Conservation (phyloP, 2,888 invertebrate genomes). For the Pterostichus niger region DNA sequence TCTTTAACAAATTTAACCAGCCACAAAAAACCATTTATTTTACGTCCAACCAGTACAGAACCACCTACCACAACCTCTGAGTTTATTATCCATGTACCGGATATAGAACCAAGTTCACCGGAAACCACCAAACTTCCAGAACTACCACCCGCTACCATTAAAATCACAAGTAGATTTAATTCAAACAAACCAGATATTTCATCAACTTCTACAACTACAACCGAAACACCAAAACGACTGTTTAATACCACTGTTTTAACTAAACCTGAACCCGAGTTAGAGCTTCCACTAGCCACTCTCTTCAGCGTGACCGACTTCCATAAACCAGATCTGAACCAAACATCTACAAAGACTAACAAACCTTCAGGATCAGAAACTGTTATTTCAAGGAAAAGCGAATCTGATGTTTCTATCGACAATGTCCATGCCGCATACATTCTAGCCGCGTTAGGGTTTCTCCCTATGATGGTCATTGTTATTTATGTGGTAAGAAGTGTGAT, state of each 20-base stretch:
- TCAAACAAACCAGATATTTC: too few species aligned
- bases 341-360: slow-evolving; percentile 30
- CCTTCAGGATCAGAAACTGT: slow-evolving; percentile 68
- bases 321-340: slow-evolving; percentile 25
- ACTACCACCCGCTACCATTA: neutral
- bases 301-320: slow-evolving; percentile 58
- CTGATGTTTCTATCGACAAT: slow-evolving; percentile 77
- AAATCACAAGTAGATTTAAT: slow-evolving; percentile 7
- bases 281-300: slow-evolving; percentile 57
- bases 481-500: slow-evolving; percentile 80
- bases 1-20: too few species aligned
- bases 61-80: slow-evolving; percentile 29
- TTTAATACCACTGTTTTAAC: slow-evolving; percentile 43
- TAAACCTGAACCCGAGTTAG: slow-evolving; percentile 21
- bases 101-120: slow-evolving; percentile 13
- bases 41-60: slow-evolving; percentile 28
- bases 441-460: slow-evolving; percentile 81
- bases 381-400: slow-evolving; percentile 75
- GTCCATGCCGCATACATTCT: slow-evolving; percentile 82
- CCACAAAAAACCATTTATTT: slow-evolving; percentile 43
- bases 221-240: neutral
- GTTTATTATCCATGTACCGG: slow-evolving; percentile 57
- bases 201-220: slow-evolving; percentile 9
- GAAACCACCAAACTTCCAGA: slow-evolving; percentile 5
- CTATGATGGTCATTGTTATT: slow-evolving; percentile 80